Evolutionary conservation across 2,797 vertebrate genomes (phyloP), one percentile per base, ranked within the genome.

Genomic region (Philypnodon macrostomus): DNA sequence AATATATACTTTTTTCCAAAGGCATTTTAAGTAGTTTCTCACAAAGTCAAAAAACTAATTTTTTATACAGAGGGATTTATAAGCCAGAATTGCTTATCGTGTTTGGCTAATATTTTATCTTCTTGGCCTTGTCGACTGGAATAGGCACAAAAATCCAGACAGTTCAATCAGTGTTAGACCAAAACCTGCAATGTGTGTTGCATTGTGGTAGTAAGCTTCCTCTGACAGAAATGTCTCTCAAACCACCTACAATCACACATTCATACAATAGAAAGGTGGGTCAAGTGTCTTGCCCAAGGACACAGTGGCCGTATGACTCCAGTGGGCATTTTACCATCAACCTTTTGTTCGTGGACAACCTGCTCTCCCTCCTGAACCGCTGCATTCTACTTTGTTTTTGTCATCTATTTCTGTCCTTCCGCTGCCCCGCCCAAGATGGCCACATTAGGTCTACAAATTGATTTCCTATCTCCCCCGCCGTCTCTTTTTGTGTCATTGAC

Each of bases 11-110:
- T 72, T 70, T 73, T 45, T 56, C 7, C n/a, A n/a, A n/a, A 0
- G 64, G 58, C 77, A 79, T 82, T 78, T 85, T 74, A 72, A 79
- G 68, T 19, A 65, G 55, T 71, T 82, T 38, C 5, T 36, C 21
- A 55, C 41, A 67, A 79, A 7, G 53, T 69, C 60, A 53, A 44
- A 59, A 17, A 16, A 40, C 35, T 53, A 7, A 24, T 17, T n/a
- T 23, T 2, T 16, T 29, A 40, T 4, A 4, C 5, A 46, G 44
- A 19, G 53, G 29, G 36, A 24, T 23, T 18, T 10, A 37, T 7
- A 4, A 50, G 27, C 7, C 3, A 23, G 21, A 3, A 23, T 23
- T 23, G 21, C 21, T 23, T 23, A 6, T 23, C 6, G 21, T 23
- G 6, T 23, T 23, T 23, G 21, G 21, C 21, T 23, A 23, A 23